These are phyloP conservation scores for Trematocara nigrifrons DNA, from an alignment of 2,113 vertebrate species.

Conservation along the genomic window DNA sequence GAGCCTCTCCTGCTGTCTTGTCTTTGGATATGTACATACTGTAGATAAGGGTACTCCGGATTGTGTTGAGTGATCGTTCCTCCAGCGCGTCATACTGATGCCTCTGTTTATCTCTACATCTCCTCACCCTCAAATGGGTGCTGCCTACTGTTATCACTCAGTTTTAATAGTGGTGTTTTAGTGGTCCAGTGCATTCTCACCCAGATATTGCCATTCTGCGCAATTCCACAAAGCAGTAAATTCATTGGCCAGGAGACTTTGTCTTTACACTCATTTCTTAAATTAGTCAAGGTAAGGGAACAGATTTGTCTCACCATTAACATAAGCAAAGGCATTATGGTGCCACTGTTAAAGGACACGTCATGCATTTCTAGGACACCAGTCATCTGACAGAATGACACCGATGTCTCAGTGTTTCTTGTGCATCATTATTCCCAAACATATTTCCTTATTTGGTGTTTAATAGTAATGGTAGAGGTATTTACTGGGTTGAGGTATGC, in stretches of 20 bases:
- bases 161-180: not conserved
- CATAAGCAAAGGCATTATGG: not conserved
- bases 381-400: not conserved
- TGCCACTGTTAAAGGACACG: not conserved
- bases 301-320: not conserved
- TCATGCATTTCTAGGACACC: not conserved
- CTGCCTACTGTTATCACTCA: not conserved
- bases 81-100: not conserved
- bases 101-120: not conserved
- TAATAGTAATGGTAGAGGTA: not conserved
- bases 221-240: not conserved
- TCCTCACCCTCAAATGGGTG: not conserved
- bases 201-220: not conserved
- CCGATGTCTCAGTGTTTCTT: not conserved
- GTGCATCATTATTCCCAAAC: not conserved
- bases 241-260: not conserved
- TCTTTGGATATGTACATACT: not conserved
- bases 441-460: not conserved
- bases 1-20: not conserved
- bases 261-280: not conserved
- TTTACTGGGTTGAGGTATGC: not conserved
- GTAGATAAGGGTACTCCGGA: not conserved
- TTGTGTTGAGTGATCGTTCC: constrained; percentile 13
- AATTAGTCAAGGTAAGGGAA: not conserved
- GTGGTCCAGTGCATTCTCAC: not conserved